Conservation (phyloP, 2,113 vertebrate genomes). For the Bombycilla garrulus region DNA sequence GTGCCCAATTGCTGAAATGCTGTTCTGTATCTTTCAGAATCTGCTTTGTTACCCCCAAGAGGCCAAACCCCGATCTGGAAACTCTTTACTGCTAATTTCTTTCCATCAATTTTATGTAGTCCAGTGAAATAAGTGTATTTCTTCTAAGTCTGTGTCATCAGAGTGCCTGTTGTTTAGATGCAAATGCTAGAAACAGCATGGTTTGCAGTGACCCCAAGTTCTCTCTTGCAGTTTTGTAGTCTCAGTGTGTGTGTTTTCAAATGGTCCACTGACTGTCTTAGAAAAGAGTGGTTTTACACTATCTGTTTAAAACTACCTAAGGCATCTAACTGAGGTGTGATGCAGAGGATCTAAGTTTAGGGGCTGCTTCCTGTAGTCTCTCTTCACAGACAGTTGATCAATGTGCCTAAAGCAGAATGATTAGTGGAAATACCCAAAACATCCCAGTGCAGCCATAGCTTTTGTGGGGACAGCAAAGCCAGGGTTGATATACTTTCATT, state of each 20-base stretch:
- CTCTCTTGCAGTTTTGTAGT: neutral
- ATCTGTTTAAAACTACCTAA: neutral
- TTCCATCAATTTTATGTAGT: conserved; percentile 56
- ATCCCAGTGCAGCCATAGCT: neutral
- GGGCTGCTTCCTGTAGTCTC: neutral
- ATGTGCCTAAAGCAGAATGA: neutral
- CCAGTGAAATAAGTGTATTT: conserved; percentile 45
- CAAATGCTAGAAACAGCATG: conserved; percentile 27
- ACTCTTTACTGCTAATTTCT: conserved; percentile 71
- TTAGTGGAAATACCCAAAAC: neutral
- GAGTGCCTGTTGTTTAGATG: conserved; percentile 23
- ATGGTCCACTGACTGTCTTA: neutral
- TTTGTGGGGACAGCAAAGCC: neutral
- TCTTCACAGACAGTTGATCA: neutral
- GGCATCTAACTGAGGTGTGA: neutral
- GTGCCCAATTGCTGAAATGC: conserved; percentile 58
- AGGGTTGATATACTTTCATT: neutral
- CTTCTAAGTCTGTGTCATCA: conserved; percentile 39
- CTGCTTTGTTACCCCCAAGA: conserved; percentile 71
- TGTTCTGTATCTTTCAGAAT: conserved; percentile 43
- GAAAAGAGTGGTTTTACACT: neutral
- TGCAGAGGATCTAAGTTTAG: neutral
- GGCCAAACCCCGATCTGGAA: conserved; percentile 52
- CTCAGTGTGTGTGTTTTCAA: neutral
- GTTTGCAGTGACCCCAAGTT: conserved; percentile 6